Evolutionary conservation across 1,140 invertebrate species (phyloP).

Genomic region (Leptoteleia sp.): DNA sequence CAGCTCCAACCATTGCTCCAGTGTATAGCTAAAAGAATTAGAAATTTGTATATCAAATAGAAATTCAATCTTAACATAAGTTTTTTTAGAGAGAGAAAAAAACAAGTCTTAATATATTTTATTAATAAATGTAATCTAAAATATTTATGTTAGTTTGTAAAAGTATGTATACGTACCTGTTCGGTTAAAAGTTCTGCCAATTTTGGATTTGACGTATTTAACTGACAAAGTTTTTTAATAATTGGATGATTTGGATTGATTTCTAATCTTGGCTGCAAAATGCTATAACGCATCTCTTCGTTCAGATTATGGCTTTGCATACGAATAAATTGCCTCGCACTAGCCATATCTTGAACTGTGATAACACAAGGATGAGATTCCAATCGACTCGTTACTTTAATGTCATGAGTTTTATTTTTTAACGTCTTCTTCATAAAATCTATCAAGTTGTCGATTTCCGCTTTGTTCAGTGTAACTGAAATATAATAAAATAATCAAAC

Average conservation of each 20-base stretch:
- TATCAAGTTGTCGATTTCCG: constrained; percentile 88
- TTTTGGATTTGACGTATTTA: constrained; percentile 88
- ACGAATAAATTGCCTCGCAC: constrained; percentile 95
- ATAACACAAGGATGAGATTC: constrained; percentile 96
- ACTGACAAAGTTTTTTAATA: constrained; percentile 91
- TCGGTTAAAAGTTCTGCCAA: constrained; percentile 92
- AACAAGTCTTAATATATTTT: too few species aligned
- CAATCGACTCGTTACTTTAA: constrained; percentile 91
- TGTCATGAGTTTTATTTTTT: constrained; percentile 88
- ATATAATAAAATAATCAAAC: constrained; percentile 6
- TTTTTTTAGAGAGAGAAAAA: too few species aligned
- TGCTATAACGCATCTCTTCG: constrained; percentile 91
- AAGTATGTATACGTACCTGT: too few species aligned
- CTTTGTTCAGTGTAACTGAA: constrained; percentile 86
- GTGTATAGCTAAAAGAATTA: constrained; percentile 90
- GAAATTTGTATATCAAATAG: too few species aligned
- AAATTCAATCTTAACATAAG: neutral
- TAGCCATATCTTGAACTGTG: constrained; percentile 97
- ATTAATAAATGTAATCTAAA: too few species aligned
- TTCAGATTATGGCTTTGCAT: constrained; percentile 92
- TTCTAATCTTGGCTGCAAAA: constrained; percentile 95
- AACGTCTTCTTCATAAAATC: constrained; percentile 89
- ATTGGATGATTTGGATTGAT: constrained; percentile 96
- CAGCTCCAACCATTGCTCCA: constrained; percentile 97
- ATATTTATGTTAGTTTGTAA: too few species aligned